Percentiles rank a stretch among this genome's conserved stretches.
These are phyloP conservation scores for Lycophotia porphyrea DNA, from an alignment of 2,888 invertebrate species.

Conservation along the genomic window DNA sequence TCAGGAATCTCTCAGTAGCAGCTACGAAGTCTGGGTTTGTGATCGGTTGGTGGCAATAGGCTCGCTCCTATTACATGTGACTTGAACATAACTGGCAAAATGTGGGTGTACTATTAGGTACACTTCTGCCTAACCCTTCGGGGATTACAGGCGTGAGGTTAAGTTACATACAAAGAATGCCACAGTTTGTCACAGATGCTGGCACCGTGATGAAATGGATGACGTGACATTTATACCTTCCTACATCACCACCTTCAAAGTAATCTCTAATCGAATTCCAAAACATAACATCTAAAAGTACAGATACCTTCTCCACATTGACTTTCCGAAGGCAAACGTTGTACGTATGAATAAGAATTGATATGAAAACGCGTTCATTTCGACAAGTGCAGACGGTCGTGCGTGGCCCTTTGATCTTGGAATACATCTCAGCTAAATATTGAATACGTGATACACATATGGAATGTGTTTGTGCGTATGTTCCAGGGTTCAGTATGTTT, in stretches of 20 bases:
- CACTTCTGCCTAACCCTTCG: no score
- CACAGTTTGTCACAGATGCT: background rate
- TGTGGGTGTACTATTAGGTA: no score
- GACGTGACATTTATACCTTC: background rate
- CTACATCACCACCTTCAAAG: slow-evolving; percentile 8
- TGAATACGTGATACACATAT: slow-evolving; percentile 72
- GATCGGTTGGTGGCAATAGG: no score
- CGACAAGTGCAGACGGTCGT: slow-evolving; percentile 63
- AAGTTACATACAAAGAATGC: background rate
- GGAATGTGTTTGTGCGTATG: slow-evolving; percentile 25
- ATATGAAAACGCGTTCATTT: slow-evolving; percentile 68
- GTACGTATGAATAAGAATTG: slow-evolving; percentile 72
- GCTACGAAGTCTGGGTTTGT: no score
- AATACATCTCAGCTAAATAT: slow-evolving; percentile 73
- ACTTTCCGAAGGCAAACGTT: slow-evolving; percentile 45
- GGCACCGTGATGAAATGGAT: background rate
- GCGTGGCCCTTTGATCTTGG: slow-evolving; percentile 69
- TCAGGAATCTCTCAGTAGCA: no score
- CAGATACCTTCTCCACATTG: slow-evolving; percentile 37
- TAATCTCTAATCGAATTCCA: slow-evolving; percentile 7
- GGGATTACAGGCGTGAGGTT: no score
- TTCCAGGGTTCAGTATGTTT: slow-evolving; percentile 10
- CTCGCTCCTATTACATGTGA: no score
- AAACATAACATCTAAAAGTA: slow-evolving; percentile 5
- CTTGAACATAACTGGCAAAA: no score